These are phyloP conservation scores for Xenopus petersii DNA, from an alignment of 2,797 vertebrate species.

Conservation along the genomic window DNA sequence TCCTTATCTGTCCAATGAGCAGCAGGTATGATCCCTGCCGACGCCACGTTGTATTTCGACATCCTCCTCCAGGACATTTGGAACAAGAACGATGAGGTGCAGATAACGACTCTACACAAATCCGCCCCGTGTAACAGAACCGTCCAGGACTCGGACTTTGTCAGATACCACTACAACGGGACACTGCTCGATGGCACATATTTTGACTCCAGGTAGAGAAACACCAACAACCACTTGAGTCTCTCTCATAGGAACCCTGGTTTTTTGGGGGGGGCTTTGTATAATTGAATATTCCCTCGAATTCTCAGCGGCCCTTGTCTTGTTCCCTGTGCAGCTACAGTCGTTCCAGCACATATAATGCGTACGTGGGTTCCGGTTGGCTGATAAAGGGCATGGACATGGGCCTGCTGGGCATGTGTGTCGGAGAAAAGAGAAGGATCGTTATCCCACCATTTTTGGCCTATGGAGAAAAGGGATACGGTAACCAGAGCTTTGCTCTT, in stretches of 20 bases:
- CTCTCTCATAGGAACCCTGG: no score
- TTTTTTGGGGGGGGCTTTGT: no score
- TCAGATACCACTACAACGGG: conserved; percentile 93
- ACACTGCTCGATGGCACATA: conserved; percentile 78
- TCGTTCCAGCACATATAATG: conserved; percentile 79
- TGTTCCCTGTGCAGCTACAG: conserved; percentile 67
- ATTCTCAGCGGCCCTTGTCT: background rate
- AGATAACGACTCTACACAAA: conserved; percentile 73
- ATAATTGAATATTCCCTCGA: background rate
- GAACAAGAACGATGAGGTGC: conserved; percentile 81
- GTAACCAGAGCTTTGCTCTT: conserved; percentile 60
- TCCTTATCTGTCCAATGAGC: background rate
- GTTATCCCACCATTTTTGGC: conserved; percentile 89
- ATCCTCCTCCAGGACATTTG: conserved; percentile 88
- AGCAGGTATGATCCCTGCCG: conserved; percentile 83
- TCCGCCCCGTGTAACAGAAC: conserved; percentile 75
- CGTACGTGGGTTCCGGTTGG: conserved; percentile 83
- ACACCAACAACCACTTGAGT: no score
- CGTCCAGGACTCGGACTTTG: conserved; percentile 73
- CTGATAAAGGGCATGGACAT: conserved; percentile 92
- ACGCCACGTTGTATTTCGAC: conserved; percentile 85
- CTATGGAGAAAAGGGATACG: conserved; percentile 85
- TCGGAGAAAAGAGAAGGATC: conserved; percentile 82
- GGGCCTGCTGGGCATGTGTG: conserved; percentile 88
- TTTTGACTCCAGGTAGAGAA: conserved; percentile 84